Evolutionary conservation across 2,888 invertebrate genomes (phyloP), one percentile per base, ranked within the genome.

Genomic region (Rhamnusium bicolor): DNA sequence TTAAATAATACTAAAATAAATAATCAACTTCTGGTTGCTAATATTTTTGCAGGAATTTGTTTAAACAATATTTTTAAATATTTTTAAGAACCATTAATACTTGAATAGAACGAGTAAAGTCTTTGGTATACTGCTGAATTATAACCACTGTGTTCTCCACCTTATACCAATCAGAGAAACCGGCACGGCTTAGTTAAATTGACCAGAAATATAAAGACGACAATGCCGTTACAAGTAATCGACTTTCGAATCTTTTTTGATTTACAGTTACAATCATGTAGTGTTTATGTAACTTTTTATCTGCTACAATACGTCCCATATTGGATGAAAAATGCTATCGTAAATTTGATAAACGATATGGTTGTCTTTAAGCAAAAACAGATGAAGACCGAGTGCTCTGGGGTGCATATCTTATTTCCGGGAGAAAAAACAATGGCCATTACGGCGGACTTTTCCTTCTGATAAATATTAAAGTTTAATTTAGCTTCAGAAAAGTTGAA

Each of bases 401-500:
- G 65, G 65, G 65, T 65, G 65, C 51, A 65, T 65, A 65, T 65
- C 65, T 65, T 65, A 65, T 51, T 19, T 32, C 12, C 24, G 53
- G 4, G 14, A 27, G 49, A 63, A 63, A 54, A 63, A 63, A 62
- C 62, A 51, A 24, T 16, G 63, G 51, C 49, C 51, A 51, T 63
- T 63, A 63, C 49, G 8, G 10, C n/a, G 27, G 54, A 51, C 16
- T 29, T 51, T 40, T 21, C 32, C n/a, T 24, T 29, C 53, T 40
- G 65, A 19, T 53, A 53, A 65, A 67, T 67, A 56, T 67, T 67
- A 56, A 67, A 67, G 56, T 56, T 54, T 56, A 56, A 56, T 67
- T 67, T 16, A 18, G 40, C 19, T 56, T 47, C 56, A 27, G 40
- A 19, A 53, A 40, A 53, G 53, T 65, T 32, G 54, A 51, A 63